Conservation (phyloP, 1,140 invertebrate species). For the Campoletis sonorensis region DNA sequence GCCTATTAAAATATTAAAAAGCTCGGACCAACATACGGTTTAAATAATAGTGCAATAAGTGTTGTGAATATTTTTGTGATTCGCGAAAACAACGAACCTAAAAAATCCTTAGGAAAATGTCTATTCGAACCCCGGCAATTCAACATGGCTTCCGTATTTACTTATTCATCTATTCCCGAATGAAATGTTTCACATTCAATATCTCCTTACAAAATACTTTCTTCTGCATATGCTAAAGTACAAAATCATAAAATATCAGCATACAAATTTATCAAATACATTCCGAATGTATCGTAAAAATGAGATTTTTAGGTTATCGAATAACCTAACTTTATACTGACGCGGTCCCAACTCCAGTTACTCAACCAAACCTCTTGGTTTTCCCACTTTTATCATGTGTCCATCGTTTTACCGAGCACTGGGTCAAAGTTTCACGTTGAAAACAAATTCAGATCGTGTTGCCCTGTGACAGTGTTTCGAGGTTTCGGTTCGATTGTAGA, state of each 20-base stretch:
- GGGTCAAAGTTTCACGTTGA: no score
- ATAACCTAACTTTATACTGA: background rate
- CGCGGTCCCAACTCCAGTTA: no score
- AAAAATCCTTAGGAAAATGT: conserved; percentile 5
- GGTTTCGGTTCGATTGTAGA: no score
- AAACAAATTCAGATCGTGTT: no score
- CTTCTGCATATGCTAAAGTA: background rate
- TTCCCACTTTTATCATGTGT: background rate
- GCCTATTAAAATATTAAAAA: background rate
- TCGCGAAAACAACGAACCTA: background rate
- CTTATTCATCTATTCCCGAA: background rate
- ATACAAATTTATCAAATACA: background rate
- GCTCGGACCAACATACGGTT: background rate
- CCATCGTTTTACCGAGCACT: background rate
- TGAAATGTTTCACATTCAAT: background rate
- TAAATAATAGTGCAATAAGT: conserved; percentile 1
- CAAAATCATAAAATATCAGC: background rate
- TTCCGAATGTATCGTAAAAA: background rate
- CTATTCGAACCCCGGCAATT: background rate
- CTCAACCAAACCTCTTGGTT: background rate
- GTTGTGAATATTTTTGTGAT: conserved; percentile 30
- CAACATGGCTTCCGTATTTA: conserved; percentile 16
- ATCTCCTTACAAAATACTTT: background rate
- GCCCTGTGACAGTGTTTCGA: no score
- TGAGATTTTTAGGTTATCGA: background rate